phyloP scores from a whole-genome alignment of 2,113 vertebrate genomes.

The Aepyceros melampus region DNA sequence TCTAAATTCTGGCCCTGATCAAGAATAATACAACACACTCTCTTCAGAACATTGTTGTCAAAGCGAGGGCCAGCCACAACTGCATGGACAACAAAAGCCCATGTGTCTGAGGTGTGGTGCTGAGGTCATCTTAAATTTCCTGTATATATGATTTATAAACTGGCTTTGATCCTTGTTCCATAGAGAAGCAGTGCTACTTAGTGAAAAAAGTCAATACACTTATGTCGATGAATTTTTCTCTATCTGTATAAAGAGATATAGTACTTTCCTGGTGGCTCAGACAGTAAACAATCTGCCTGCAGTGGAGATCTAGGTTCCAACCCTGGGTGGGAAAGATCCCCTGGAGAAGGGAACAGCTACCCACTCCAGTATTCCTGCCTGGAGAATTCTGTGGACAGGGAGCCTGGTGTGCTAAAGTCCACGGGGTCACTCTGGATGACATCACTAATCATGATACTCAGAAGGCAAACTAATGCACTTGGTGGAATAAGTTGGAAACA shows the following conservation, averaged over 20 bases:
- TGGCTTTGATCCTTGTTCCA: background rate
- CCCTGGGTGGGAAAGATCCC: background rate
- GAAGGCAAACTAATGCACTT: background rate
- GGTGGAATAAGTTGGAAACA: background rate
- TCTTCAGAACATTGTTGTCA: accelerated
- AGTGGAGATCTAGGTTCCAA: background rate
- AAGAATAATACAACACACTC: background rate
- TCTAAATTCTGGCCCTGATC: background rate
- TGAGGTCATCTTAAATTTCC: background rate
- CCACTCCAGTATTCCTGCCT: background rate
- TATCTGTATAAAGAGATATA: background rate
- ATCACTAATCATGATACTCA: background rate
- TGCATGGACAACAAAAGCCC: background rate
- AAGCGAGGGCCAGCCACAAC: no score
- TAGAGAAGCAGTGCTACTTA: background rate
- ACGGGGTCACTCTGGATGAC: background rate
- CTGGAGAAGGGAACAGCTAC: background rate
- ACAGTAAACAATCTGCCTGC: background rate
- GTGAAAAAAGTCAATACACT: background rate
- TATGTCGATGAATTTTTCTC: background rate
- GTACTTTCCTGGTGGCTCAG: background rate
- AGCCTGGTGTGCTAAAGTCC: background rate
- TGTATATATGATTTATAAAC: background rate
- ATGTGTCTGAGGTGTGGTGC: background rate
- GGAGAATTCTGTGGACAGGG: background rate